These are phyloP conservation scores for Centropyge bicolor DNA, from an alignment of 2,797 vertebrate species.

Conservation along the genomic window DNA sequence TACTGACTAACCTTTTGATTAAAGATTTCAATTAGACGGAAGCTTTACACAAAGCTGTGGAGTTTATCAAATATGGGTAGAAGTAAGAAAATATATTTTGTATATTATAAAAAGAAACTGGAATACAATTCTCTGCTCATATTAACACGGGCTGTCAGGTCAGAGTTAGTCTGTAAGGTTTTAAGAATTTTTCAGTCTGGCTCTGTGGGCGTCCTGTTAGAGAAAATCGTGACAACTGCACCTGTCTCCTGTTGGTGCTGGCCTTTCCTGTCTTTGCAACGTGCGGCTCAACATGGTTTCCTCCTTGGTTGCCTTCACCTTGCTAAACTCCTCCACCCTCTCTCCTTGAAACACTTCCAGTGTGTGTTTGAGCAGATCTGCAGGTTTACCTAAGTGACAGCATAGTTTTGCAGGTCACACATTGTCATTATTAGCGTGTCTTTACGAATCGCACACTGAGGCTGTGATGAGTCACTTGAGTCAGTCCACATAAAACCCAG, in stretches of 20 bases:
- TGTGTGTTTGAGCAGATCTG: background rate
- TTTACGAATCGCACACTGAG: background rate
- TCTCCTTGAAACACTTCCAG: constrained; percentile 17
- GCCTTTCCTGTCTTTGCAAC: constrained; percentile 11
- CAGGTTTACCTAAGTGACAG: background rate
- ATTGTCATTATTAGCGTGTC: background rate
- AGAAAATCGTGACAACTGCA: background rate
- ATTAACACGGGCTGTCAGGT: background rate
- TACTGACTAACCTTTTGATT: background rate
- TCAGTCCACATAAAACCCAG: background rate
- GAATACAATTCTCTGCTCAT: background rate
- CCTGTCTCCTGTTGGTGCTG: background rate
- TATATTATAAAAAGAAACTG: background rate
- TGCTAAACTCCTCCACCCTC: background rate
- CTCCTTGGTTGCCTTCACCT: constrained; percentile 13
- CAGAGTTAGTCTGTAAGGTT: background rate
- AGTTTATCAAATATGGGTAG: background rate
- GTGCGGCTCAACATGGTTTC: background rate
- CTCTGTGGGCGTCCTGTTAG: background rate
- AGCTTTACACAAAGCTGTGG: constrained; percentile 3
- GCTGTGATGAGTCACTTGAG: background rate
- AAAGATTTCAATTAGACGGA: background rate
- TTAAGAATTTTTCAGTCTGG: background rate
- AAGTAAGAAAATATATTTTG: background rate
- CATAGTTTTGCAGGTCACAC: background rate